Base-by-base conservation (phyloP, 1,140 invertebrate genomes). In the Kradibia gibbosae region DNA sequence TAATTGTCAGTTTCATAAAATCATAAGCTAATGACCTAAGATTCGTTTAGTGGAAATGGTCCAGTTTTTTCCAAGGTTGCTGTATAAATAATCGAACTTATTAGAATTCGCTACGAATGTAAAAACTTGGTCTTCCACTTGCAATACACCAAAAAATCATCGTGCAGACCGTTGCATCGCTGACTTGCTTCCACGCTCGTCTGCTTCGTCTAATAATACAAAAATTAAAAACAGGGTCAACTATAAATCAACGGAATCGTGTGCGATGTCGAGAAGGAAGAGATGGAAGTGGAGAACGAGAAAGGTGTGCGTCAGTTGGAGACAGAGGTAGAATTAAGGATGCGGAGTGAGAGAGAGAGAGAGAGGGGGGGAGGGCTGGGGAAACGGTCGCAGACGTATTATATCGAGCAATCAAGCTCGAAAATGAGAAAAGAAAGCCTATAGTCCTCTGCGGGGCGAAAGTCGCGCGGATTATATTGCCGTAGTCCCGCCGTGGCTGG, bases 371-470 rank as follows among this genome's bases (percentile, higher is more conserved):
- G 39, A 67, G 20, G 34, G 39, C 20, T 25, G 22, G 60, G 60
- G 36, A 67, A 39, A 28, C 34, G 62, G 1, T 5, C 22, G 17
- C 34, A 67, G 78, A 20, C 42, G 15, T 39, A 80, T 80, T 80
- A 45, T 67, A 81, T 81, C 75, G 79, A 81, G 79, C 60, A 81
- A 81, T 81, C 79, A 81, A 70, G 65, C 31, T 17, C 42, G 45
- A 25, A 65, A 65, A 62, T 53, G 53, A 55, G 42, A 70, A 74
- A 76, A 76, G 80, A 81, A 57, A 81, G 65, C 42, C 34, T n/a
- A 15, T 62, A 79, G 70, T 65, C 55, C 53, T 36, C 50, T n/a
- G 25, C 25, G 65, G 31, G 34, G 31, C 62, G 45, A 50, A 75
- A 78, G 42, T 77, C 75, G 60, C 75, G 73, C 7, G 62, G 62